These are phyloP conservation scores for Tetraneura akinire DNA, from an alignment of 1,140 invertebrate species.

Conservation along the genomic window DNA sequence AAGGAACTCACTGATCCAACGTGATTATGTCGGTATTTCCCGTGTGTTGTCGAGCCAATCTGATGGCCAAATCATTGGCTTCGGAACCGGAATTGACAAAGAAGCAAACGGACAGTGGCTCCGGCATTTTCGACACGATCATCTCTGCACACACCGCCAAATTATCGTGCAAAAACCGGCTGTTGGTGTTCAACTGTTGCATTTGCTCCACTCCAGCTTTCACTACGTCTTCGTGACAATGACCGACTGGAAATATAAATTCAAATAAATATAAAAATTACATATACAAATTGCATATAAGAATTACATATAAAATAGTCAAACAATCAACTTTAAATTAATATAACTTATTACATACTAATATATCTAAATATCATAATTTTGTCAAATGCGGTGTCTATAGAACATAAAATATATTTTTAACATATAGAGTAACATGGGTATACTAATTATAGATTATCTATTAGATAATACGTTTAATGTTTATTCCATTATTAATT, in stretches of 20 bases:
- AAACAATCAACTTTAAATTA: no score
- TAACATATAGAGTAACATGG: no score
- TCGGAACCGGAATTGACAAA: conserved; percentile 99
- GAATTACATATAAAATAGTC: no score
- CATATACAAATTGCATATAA: no score
- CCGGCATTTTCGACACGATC: conserved; percentile 78
- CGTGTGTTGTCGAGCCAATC: conserved; percentile 86
- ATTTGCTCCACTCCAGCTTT: conserved; percentile 86
- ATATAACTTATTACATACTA: no score
- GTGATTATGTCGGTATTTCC: conserved; percentile 86
- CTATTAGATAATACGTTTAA: no score
- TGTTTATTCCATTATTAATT: no score
- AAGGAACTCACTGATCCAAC: conserved; percentile 93
- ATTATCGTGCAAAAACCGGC: conserved; percentile 93
- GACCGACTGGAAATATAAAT: conserved; percentile 88
- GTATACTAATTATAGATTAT: no score
- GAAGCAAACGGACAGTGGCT: conserved; percentile 86
- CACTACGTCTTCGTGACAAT: conserved; percentile 93
- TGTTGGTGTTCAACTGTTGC: conserved; percentile 87
- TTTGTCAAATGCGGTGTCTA: no score
- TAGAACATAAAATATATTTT: no score
- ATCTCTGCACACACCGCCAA: conserved; percentile 87
- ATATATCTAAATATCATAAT: no score
- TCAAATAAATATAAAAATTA: conserved; percentile 1
- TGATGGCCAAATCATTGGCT: conserved; percentile 94